Base-by-base conservation (phyloP, 2,888 invertebrate genomes). In the Dolichopus griseipennis region DNA sequence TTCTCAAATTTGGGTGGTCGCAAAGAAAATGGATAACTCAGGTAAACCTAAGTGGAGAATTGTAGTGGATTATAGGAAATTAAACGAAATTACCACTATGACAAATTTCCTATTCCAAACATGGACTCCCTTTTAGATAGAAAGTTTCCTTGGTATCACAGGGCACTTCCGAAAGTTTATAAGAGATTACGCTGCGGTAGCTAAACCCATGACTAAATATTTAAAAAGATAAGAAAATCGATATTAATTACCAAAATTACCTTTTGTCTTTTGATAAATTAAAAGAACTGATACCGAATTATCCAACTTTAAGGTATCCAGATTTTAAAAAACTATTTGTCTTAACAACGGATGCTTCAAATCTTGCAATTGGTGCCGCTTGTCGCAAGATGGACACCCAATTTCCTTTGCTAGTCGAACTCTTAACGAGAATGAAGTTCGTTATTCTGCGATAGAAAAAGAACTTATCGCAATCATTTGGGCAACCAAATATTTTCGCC, bases 81-180 rank as follows among this genome's bases (percentile, higher is more conserved):
- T 69, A 41, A 68, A 69, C 27, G 67, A 67, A 1, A 43, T 62
- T 1, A 67, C 65, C 34, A 66, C 33, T 67, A 67, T 0, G 62
- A 65, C 12, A 67, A 43, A 64, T 73, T 70, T 61, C 69, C 72
- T 1, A 65, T 71, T 2, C 71, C 71, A 21, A 73, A 72, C 61
- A 6, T 15, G 27, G 27, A 27, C 41, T 41, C 41, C 41, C 41
- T 41, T 41, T 41, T 41, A 2, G 41, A 41, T 9, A 41, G 8
- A 41, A 9, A 2, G 8, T 41, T 41, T 41, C 41, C 41, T 41
- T 41, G 41, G 12, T 15, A 41, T 41, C 41, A 41, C 27, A 27
- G 27, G 27, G 5, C 27, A 27, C 27, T 27, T 4, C 27, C 27
- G 27, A 27, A 27, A 27, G 27, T 27, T 27, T 27, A 27, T 27